Conservation (phyloP, 2,888 invertebrate genomes). For the Microctonus hyperodae region DNA sequence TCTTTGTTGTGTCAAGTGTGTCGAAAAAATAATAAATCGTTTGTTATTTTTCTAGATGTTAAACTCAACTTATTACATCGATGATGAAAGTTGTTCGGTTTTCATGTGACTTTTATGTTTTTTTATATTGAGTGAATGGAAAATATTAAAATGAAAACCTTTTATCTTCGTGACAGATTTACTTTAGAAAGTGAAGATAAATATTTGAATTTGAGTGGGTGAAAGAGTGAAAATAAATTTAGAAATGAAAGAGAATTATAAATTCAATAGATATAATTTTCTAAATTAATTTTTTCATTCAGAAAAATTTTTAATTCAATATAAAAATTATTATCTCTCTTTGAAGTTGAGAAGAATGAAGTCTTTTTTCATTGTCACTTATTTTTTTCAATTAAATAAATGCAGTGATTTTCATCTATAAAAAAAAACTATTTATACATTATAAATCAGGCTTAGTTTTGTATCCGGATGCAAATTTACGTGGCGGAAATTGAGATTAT, state of each 20-base stretch:
- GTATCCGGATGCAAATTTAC: conserved; percentile 13
- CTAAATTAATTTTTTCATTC: neutral
- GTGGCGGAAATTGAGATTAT: conserved; percentile 16
- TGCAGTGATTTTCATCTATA: neutral
- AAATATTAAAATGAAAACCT: neutral
- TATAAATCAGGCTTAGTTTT: neutral
- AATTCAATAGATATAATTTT: no score
- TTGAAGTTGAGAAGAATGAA: no score
- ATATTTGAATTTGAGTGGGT: neutral
- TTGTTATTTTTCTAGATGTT: neutral
- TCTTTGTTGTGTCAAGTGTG: conserved; percentile 4
- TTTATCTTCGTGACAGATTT: neutral
- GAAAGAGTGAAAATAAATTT: neutral
- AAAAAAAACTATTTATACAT: neutral
- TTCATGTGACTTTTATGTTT: neutral
- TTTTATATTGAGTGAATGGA: neutral
- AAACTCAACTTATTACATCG: neutral
- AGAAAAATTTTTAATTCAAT: neutral
- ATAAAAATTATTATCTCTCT: no score
- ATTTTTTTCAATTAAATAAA: no score
- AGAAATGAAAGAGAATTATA: neutral
- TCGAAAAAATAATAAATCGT: neutral
- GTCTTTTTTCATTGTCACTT: no score
- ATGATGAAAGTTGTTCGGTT: neutral
- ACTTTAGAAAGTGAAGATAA: neutral